Base-by-base conservation (phyloP, 1,140 invertebrate genomes). In the Bombus sylvicola region DNA sequence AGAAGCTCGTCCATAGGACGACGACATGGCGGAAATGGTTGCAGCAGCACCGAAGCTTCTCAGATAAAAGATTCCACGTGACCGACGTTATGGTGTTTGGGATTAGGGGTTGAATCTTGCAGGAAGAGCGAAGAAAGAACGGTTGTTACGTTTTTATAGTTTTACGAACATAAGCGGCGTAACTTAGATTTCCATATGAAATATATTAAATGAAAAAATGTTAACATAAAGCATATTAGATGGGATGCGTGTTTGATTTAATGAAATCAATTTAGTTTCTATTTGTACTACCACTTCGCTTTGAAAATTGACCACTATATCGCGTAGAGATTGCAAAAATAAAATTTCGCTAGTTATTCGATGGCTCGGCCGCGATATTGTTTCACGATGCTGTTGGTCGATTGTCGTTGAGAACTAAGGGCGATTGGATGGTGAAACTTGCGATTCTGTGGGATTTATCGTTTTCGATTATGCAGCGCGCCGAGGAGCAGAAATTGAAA, bases 21-120 rank as follows among this genome's bases (percentile, higher is more conserved):
- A 90, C 83, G 87, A 86, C 87, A 87, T 72, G 81, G 81, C 88
- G 91, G 90, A 91, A 93, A 88, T 87, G 87, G 34, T 9, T 13
- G 78, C 43, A 10, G n/a, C 25, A 31, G 37, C 31, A 31, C 28
- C 43, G 8, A 25, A 47, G 62, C 5, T 53, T 25, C 10, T 34
- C 47, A 57, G 72, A 66, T 75, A 66, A 66, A 66, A 25, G 80
- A 53, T 74, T 18, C 59, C 18, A 3, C 39, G 25, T 18, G 57
- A 31, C 5, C 22, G 34, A 22, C 18, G 43, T 71, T 57, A 57
- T 28, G 66, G 64, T 71, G 28, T 64, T 81, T 41, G 53, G 31
- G 39, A 37, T 13, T 18, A 18, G 9, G 3, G 18, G 34, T 47
- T 10, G n/a, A 28, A 12, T n/a, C 28, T 59, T 28, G 57, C 10